Base-by-base conservation (phyloP, 2,797 vertebrate genomes). In the Lacerta bilineata region DNA sequence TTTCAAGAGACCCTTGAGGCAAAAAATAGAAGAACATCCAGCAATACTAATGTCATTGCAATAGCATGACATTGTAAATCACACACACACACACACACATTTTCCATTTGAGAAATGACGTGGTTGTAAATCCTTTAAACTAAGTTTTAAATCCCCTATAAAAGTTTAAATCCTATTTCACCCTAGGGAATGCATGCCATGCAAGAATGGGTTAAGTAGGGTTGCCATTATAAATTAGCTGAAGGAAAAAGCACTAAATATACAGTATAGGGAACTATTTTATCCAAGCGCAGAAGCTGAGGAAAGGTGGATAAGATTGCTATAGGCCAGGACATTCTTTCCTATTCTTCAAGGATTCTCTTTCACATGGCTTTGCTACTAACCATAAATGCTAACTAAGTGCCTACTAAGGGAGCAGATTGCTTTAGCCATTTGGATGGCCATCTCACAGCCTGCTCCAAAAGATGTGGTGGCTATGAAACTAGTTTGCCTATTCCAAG, bases 1-100 rank as follows among this genome's bases (percentile, higher is more conserved):
- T 18, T 13, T 71, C 79, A 74, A 93, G 85, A 69, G 29, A 87
- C 81, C 90, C 88, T 86, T 33, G 79, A 87, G 87, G 90, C 87
- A 90, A 90, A 71, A 29, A 84, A 36, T 41, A 17, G 36, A n/a
- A 69, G 27, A 74, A 91, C 87, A 87, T 5, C 80, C 71, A 87
- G 36, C 50, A 85, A 50, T 74, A 91, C 36, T 93, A 61, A 90
- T 89, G 18, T 7, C 36, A 74, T n/a, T 84, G 50, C 0, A 89
- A 64, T 15, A 59, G 20, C 71, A 85, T 83, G n/a, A 29, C 18
- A 61, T 61, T 61, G 59, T 55, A 83, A 71, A 41, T 5, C 25
- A 25, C 61, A 3, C 5, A 64, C 15, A 39, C 71, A 72, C 46
- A 50, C 50, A 50, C 50, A 50, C 11, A 15, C 50, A 50, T 15